phyloP scores from a whole-genome alignment of 1,140 invertebrate species.

The Anagrus nilaparvatae region DNA sequence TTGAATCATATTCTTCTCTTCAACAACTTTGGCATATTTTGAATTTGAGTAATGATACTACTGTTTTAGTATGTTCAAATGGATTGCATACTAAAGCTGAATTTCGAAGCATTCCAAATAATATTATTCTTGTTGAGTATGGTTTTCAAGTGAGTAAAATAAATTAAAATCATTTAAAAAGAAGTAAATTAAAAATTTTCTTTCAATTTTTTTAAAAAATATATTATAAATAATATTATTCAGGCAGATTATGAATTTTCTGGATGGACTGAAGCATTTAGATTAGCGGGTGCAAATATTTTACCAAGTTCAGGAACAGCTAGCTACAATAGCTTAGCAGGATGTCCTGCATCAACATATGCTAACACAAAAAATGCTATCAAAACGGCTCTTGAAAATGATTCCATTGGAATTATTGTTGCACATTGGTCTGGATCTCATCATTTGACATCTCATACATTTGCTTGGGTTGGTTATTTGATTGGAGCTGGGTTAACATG shows the following conservation, averaged over 20 bases:
- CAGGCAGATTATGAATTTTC: constrained; percentile 59
- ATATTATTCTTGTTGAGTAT: constrained; percentile 54
- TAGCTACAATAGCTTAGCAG: constrained; percentile 56
- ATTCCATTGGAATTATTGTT: constrained; percentile 49
- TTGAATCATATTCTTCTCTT: constrained; percentile 39
- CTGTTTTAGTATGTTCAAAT: constrained; percentile 50
- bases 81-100: constrained; percentile 39
- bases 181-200: neutral
- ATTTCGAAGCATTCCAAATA: constrained; percentile 43
- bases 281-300: constrained; percentile 46
- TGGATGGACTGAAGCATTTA: constrained; percentile 45
- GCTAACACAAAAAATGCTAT: constrained; percentile 51
- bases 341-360: constrained; percentile 55
- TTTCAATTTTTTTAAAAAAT: neutral
- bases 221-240: constrained; percentile 12
- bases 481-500: constrained; percentile 53
- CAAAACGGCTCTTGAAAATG: constrained; percentile 44
- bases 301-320: constrained; percentile 55
- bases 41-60: constrained; percentile 43
- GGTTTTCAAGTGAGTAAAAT: constrained; percentile 48
- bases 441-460: constrained; percentile 52
- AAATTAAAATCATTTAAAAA: neutral
- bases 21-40: constrained; percentile 46
- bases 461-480: constrained; percentile 57
- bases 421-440: constrained; percentile 58